Evolutionary conservation across 1,140 invertebrate genomes (phyloP), one percentile per base, ranked within the genome.

Genomic region (Heliconius hewitsoni): DNA sequence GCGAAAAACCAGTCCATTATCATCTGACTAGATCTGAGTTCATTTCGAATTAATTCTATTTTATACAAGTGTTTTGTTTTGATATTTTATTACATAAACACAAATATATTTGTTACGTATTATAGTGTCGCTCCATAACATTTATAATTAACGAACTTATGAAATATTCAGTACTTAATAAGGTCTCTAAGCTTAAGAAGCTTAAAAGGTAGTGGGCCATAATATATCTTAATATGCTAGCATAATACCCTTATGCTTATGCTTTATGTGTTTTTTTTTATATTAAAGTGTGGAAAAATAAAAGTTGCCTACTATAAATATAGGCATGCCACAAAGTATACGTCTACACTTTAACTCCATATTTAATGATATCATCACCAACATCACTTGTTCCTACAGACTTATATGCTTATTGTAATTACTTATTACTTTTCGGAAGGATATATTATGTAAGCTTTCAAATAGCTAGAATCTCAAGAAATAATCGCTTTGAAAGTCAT

Each of bases 1-100:
- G 39, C 71, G 75, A 81, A 77, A 81, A 81, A 81, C 79, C 77
- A 81, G 55, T 55, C 37, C 73, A 81, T 81, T 81, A 81, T 74
- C 79, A 73, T 37, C 23, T 42, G 57, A 74, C 27, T 81, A 73
- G 57, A 81, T 74, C 76, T 71, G 42, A 52, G 78, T 60, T 76
- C 27, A 76, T 76, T 72, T 76, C 46, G 42, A 23, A 60, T 80
- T 80, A 34, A 30, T 37, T 42, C 57, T 73, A 60, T 72, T 57
- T 70, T 27, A 27, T 70, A 23, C 57, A 76, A 30, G n/a, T 16
- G 60, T 66, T 30, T 66, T 66, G 11, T 66, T 4, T 30, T 27
- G 23, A 16, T 13, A 66, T 66, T 30, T 66, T 66, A 30, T 30
- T 66, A 30, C 3, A 66, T 16, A 57, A 30, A 30, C 16, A 30